phyloP scores from a whole-genome alignment of 2,888 invertebrate species.

The Tenthredo livida region DNA sequence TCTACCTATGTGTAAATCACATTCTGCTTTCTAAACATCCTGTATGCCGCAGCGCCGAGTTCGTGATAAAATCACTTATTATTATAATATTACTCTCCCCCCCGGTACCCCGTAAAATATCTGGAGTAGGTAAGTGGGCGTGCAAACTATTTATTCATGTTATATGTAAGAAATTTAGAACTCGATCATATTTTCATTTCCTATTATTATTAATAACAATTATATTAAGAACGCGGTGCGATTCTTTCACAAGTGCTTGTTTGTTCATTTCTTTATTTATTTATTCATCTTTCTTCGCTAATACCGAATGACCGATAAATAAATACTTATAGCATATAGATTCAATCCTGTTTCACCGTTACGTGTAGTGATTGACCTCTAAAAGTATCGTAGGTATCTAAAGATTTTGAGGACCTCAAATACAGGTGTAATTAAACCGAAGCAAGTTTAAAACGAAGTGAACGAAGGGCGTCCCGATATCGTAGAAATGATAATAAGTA shows the following conservation, averaged over 20 bases:
- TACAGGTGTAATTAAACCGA: background rate
- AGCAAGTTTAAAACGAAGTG: background rate
- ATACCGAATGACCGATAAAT: background rate
- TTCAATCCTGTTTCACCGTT: slow-evolving; percentile 3
- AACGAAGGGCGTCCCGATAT: background rate
- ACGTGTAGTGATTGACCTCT: background rate
- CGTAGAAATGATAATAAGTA: background rate
- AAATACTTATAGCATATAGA: background rate
- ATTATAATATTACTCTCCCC: background rate
- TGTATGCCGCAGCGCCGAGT: background rate
- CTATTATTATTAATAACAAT: background rate
- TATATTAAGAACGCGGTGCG: background rate
- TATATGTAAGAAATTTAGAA: background rate
- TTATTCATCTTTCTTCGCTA: too few relatives aligned
- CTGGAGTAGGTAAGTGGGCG: background rate
- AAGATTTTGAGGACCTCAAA: background rate
- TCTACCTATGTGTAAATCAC: background rate
- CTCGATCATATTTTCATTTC: background rate
- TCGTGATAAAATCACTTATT: slow-evolving; percentile 3
- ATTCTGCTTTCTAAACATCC: slow-evolving; percentile 30
- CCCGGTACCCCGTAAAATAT: background rate
- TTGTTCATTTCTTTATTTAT: too few relatives aligned
- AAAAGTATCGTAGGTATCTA: background rate
- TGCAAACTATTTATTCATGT: background rate
- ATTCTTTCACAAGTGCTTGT: too few relatives aligned